phyloP scores from a whole-genome alignment of 2,113 vertebrate genomes.

The cattle (Bos taurus) region DNA sequence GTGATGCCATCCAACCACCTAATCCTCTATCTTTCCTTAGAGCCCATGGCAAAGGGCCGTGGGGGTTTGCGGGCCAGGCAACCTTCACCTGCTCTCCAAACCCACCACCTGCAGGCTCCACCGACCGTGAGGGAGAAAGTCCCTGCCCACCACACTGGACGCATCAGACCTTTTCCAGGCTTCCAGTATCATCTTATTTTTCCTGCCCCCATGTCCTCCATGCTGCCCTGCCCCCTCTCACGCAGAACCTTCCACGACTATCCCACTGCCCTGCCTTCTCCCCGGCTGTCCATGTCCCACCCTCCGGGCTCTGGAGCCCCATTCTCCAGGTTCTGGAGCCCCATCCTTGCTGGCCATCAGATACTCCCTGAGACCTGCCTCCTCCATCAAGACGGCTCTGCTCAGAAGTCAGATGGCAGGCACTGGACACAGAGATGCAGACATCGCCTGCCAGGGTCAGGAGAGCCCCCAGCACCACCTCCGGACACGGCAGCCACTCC shows the following conservation, averaged over 20 bases:
- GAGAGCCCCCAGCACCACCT: background rate
- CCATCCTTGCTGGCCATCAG: background rate
- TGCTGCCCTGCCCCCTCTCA: background rate
- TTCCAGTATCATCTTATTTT: background rate
- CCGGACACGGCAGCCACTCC: rapidly evolving
- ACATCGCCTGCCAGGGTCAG: background rate
- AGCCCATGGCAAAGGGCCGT: too few species aligned
- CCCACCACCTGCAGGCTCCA: background rate
- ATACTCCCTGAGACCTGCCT: background rate
- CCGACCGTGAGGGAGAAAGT: background rate
- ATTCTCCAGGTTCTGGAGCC: background rate
- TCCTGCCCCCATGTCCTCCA: background rate
- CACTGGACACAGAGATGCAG: background rate
- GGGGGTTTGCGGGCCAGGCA: background rate
- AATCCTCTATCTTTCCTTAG: background rate
- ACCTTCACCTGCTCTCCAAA: background rate
- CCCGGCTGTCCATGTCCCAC: too few species aligned
- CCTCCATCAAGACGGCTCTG: background rate
- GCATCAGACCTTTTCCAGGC: background rate
- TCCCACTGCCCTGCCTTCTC: background rate
- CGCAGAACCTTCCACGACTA: background rate
- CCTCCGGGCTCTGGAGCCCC: background rate
- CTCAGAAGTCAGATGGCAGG: background rate
- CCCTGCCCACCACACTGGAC: background rate
- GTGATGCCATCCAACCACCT: background rate